Evolutionary conservation across 2,797 vertebrate genomes (phyloP).

Genomic region (Luscinia megarhynchos): DNA sequence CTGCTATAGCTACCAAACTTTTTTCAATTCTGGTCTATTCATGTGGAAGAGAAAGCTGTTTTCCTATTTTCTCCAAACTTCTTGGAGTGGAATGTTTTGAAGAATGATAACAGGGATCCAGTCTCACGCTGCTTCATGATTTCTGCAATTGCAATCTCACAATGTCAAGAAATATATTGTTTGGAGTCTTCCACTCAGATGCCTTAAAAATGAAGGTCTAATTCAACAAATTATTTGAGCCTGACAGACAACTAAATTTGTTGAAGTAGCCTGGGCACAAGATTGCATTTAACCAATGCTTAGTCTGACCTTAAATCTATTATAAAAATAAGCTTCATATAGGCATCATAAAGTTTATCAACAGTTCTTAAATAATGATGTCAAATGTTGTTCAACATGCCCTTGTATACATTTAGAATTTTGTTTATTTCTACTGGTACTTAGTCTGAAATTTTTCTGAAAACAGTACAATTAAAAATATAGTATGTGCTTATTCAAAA

Average conservation of each 20-base stretch:
- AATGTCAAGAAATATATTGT: not conserved
- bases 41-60: not conserved
- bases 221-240: not conserved
- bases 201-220: not conserved
- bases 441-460: not conserved
- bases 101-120: not conserved
- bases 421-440: not conserved
- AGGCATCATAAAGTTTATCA: not conserved
- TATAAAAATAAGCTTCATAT: not conserved
- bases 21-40: not conserved
- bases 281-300: not conserved
- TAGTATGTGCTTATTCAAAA: rapidly evolving
- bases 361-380: not conserved
- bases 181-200: not conserved
- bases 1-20: not conserved
- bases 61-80: not conserved
- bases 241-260: not conserved
- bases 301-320: not conserved
- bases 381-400: not conserved
- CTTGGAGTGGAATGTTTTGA: not conserved
- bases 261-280: not conserved
- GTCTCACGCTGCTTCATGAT: not conserved
- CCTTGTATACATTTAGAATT: not conserved
- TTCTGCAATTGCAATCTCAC: not conserved
- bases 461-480: not conserved